Evolutionary conservation across 1,140 invertebrate genomes (phyloP).

Genomic region (Bemisia tabaci): DNA sequence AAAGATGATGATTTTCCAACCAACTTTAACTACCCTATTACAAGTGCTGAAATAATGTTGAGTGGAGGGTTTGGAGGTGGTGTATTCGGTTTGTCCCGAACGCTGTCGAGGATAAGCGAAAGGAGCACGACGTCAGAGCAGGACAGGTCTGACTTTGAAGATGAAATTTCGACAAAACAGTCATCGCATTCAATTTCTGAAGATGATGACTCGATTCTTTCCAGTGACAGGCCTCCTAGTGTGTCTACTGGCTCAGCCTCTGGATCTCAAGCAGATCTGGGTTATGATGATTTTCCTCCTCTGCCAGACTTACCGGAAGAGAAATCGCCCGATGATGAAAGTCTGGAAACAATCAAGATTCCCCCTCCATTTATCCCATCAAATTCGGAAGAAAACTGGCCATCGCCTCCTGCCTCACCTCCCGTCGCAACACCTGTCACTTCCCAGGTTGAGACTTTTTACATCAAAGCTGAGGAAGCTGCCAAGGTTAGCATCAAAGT

Average conservation of each 20-base stretch:
- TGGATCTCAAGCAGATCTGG: slow-evolving; percentile 11
- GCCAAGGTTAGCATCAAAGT: slow-evolving; percentile 43
- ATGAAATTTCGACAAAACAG: slow-evolving; percentile 64
- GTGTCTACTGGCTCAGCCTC: slow-evolving; percentile 61
- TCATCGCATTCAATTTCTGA: slow-evolving; percentile 63
- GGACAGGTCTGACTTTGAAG: slow-evolving; percentile 55
- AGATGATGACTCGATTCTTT: slow-evolving; percentile 65
- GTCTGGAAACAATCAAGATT: slow-evolving; percentile 19
- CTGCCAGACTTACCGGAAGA: slow-evolving; percentile 23
- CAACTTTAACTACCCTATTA: slow-evolving; percentile 48
- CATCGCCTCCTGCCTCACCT: slow-evolving; percentile 53
- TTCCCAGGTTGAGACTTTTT: slow-evolving; percentile 73
- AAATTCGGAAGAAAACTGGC: slow-evolving; percentile 45
- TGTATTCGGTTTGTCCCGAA: slow-evolving; percentile 53
- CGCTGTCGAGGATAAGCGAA: slow-evolving; percentile 72
- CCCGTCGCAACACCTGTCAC: slow-evolving; percentile 45
- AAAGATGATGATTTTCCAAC: slow-evolving; percentile 46
- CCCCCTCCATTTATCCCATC: slow-evolving; percentile 25
- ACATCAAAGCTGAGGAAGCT: slow-evolving; percentile 55
- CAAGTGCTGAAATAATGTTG: slow-evolving; percentile 47
- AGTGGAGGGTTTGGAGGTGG: slow-evolving; percentile 42
- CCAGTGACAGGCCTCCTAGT: slow-evolving; percentile 70
- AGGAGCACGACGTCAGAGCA: slow-evolving; percentile 73
- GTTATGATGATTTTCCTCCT: slow-evolving; percentile 17
- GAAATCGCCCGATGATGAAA: slow-evolving; percentile 14